Conservation (phyloP, 2,888 invertebrate species). For the Meteorus cinctellus region DNA sequence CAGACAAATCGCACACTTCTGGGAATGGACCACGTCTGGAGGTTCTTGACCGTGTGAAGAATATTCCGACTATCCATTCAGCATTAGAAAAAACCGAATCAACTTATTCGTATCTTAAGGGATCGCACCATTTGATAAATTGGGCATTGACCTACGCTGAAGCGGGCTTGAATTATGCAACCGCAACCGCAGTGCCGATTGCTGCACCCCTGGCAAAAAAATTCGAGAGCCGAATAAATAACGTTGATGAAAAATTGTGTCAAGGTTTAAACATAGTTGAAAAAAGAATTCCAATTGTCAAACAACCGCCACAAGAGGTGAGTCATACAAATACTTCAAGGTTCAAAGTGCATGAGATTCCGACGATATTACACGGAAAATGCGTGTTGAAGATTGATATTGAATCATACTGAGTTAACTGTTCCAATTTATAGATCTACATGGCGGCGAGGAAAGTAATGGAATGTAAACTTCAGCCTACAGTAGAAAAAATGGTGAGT, state of each 20-base stretch:
- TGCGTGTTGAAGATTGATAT: conserved; percentile 1
- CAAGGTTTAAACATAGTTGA: conserved; percentile 76
- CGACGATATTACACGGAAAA: not conserved
- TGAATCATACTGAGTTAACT: not conserved
- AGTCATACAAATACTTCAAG: conserved; percentile 28
- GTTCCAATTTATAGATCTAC: conserved; percentile 62
- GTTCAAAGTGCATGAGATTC: conserved; percentile 1
- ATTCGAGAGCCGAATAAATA: conserved; percentile 75
- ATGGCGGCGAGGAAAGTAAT: conserved; percentile 69
- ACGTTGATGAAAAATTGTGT: conserved; percentile 76
- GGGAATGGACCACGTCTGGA: conserved; percentile 62
- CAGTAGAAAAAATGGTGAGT: conserved; percentile 70
- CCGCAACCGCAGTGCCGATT: conserved; percentile 75
- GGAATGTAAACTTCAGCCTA: conserved; percentile 68
- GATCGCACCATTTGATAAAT: conserved; percentile 75
- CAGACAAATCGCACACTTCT: conserved; percentile 44
- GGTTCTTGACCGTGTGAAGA: conserved; percentile 67
- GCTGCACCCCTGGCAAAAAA: conserved; percentile 75
- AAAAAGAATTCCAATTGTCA: conserved; percentile 76
- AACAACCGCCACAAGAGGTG: conserved; percentile 76
- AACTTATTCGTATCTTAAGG: conserved; percentile 71
- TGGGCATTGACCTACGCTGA: conserved; percentile 77
- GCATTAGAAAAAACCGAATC: conserved; percentile 70
- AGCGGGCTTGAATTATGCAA: conserved; percentile 75
- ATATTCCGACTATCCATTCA: conserved; percentile 67